These are phyloP conservation scores for Philotrypesis tridentata DNA, from an alignment of 1,140 invertebrate species.

Conservation along the genomic window DNA sequence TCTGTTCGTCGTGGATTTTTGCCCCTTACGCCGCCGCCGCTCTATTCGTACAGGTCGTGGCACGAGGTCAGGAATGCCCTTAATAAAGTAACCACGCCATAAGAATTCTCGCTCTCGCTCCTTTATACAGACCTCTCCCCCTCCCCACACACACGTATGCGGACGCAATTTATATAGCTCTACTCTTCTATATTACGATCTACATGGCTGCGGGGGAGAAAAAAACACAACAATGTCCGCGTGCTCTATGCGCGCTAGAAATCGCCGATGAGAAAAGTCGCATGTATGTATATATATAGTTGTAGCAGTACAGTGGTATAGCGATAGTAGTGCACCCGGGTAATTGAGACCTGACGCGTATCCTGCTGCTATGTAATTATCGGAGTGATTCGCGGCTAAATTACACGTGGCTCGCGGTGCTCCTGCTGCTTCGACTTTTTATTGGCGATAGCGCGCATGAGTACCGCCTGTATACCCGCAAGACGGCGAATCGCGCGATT, in stretches of 20 bases:
- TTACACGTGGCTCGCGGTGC: conserved; percentile 8
- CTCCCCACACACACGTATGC: background rate
- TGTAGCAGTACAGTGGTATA: no score
- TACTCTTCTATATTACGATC: background rate
- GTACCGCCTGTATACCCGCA: background rate
- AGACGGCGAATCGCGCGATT: conserved; percentile 5
- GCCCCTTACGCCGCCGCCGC: conserved; percentile 15
- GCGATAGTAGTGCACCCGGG: background rate
- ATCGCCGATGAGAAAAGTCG: conserved; percentile 37
- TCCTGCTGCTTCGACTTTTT: background rate
- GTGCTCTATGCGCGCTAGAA: background rate
- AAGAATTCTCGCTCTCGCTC: conserved; percentile 10
- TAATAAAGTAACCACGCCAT: conserved; percentile 56
- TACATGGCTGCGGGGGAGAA: background rate
- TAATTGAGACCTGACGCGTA: conserved; percentile 47
- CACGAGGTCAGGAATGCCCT: conserved; percentile 60
- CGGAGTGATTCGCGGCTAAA: conserved; percentile 10
- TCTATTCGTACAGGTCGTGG: conserved; percentile 47
- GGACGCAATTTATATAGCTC: conserved; percentile 42
- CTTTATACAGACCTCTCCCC: background rate
- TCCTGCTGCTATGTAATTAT: conserved; percentile 40
- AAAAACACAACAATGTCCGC: conserved; percentile 42
- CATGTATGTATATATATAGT: background rate
- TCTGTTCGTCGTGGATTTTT: conserved; percentile 54
- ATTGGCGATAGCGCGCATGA: background rate